Evolutionary conservation across 2,113 vertebrate species (phyloP).

Genomic region (Pseudorhombus dupliciocellatus): DNA sequence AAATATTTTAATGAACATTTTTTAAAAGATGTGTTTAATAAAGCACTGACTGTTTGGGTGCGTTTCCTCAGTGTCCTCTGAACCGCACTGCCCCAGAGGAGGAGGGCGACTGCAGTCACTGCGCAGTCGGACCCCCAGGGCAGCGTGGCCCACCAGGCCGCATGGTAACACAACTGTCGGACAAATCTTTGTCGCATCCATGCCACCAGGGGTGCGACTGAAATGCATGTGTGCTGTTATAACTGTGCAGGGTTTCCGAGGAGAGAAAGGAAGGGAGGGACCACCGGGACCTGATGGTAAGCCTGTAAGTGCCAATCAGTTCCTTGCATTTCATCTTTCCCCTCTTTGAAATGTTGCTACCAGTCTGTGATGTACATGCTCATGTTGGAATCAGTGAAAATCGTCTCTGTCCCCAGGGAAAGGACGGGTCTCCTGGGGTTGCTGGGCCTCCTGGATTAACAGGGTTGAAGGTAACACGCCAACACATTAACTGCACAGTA

Average conservation of each 20-base stretch:
- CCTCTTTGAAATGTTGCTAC: background rate
- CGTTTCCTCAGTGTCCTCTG: conserved; percentile 77
- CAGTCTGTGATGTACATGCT: background rate
- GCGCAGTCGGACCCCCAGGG: conserved; percentile 69
- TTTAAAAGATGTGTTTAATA: background rate
- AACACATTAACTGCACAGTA: too few species aligned
- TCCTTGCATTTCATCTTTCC: background rate
- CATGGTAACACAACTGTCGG: conserved; percentile 55
- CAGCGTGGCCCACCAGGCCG: conserved; percentile 71
- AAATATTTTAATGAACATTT: background rate
- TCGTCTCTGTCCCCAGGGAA: conserved; percentile 59
- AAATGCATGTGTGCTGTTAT: background rate
- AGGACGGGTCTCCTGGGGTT: conserved; percentile 63
- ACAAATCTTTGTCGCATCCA: background rate
- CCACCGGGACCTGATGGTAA: conserved; percentile 77
- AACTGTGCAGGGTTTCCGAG: conserved; percentile 70
- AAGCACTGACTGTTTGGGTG: background rate
- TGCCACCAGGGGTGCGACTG: background rate
- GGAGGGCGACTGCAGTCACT: conserved; percentile 70
- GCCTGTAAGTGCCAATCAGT: conserved; percentile 74
- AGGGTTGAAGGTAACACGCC: conserved; percentile 70
- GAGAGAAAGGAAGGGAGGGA: conserved; percentile 76
- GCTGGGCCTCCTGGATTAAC: conserved; percentile 62
- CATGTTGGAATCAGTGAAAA: background rate
- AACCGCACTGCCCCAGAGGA: conserved; percentile 67